phyloP scores from a whole-genome alignment of 2,113 vertebrate genomes.

The Gymnarchus niloticus region DNA sequence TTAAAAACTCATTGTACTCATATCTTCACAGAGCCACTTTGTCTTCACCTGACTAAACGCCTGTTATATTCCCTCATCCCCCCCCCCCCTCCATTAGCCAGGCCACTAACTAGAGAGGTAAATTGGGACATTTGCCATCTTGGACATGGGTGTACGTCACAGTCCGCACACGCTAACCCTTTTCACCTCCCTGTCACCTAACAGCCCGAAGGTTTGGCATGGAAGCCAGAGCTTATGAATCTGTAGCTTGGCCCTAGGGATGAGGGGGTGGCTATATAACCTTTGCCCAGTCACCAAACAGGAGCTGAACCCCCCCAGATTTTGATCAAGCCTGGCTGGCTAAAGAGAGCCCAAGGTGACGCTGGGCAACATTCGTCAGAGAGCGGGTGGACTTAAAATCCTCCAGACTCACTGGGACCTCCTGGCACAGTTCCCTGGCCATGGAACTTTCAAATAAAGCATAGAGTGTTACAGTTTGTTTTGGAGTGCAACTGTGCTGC shows the following conservation, averaged over 20 bases:
- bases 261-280: too few relatives aligned
- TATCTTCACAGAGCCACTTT: background rate
- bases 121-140: conserved; percentile 5
- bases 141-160: background rate
- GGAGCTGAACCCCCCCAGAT: too few relatives aligned
- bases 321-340: background rate
- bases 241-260: background rate
- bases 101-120: background rate
- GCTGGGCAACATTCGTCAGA: background rate
- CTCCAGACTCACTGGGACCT: background rate
- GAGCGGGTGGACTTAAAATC: background rate
- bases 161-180: background rate
- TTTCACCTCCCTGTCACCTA: background rate
- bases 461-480: background rate
- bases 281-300: too few relatives aligned
- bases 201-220: background rate
- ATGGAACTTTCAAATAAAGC: background rate
- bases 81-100: background rate
- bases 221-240: background rate
- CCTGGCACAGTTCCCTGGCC: background rate
- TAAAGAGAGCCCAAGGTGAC: background rate
- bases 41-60: too few relatives aligned
- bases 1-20: background rate
- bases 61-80: background rate
- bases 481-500: background rate